Conservation (phyloP, 2,888 invertebrate species). For the Eupeodes latifasciatus region DNA sequence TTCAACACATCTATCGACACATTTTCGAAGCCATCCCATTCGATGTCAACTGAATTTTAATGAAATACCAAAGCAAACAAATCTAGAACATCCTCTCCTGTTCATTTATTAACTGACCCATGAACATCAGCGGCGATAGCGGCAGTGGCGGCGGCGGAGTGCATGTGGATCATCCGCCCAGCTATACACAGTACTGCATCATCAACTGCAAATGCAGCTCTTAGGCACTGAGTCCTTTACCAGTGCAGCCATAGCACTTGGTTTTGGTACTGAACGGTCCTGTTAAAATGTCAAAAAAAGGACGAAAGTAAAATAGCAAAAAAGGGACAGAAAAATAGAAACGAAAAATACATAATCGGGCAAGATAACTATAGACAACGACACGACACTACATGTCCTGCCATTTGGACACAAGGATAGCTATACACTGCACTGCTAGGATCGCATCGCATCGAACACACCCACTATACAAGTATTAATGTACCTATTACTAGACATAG, state of each 20-base stretch:
- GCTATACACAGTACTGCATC: neutral
- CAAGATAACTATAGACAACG: slow-evolving; percentile 54
- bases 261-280: slow-evolving; percentile 29
- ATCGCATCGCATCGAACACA: slow-evolving; percentile 4
- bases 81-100: slow-evolving; percentile 72
- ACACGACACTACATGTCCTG: slow-evolving; percentile 62
- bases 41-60: slow-evolving; percentile 76
- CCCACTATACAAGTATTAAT: slow-evolving; percentile 24
- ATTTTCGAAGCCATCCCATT: slow-evolving; percentile 76
- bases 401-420: slow-evolving; percentile 61
- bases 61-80: slow-evolving; percentile 76
- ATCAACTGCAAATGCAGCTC: slow-evolving; percentile 11
- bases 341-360: slow-evolving; percentile 52
- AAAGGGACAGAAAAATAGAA: neutral
- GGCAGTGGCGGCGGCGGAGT: too few relatives aligned
- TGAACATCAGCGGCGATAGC: slow-evolving; percentile 50
- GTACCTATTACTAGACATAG: too few relatives aligned
- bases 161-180: slow-evolving; percentile 59
- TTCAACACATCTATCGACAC: slow-evolving; percentile 76
- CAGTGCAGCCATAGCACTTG: neutral
- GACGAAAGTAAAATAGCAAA: neutral
- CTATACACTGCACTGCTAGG: slow-evolving; percentile 14
- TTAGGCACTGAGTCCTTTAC: neutral
- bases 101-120: slow-evolving; percentile 76
- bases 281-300: slow-evolving; percentile 65